Conservation (phyloP, 2,888 invertebrate species). For the Chrysolina haemoptera region DNA sequence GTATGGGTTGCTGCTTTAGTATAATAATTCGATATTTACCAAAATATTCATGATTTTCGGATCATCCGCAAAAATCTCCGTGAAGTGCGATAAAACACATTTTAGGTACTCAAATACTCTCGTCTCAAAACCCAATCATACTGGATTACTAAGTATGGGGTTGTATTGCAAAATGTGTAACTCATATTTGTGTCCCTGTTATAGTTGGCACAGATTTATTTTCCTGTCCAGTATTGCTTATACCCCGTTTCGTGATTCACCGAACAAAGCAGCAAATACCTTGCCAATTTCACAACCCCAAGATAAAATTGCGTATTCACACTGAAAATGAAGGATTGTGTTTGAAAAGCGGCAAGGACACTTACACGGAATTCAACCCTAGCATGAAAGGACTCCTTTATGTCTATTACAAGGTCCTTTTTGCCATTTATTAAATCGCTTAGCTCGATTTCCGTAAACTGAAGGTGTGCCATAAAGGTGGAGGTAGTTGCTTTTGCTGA, state of each 20-base stretch:
- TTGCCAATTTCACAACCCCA: conserved; percentile 10
- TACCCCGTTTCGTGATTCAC: background rate
- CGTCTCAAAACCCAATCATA: too few relatives aligned
- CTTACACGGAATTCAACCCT: conserved; percentile 44
- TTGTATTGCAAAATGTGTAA: too few relatives aligned
- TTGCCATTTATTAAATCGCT: conserved; percentile 56
- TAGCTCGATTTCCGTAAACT: conserved; percentile 60
- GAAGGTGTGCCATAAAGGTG: conserved; percentile 60
- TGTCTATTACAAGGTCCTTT: conserved; percentile 54
- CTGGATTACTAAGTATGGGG: too few relatives aligned
- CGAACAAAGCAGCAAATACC: background rate
- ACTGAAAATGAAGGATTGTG: conserved; percentile 3
- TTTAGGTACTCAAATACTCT: too few relatives aligned
- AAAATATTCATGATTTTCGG: too few relatives aligned
- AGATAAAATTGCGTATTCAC: conserved; percentile 5
- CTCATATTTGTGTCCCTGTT: too few relatives aligned
- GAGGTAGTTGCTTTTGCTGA: conserved; percentile 61
- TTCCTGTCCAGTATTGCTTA: too few relatives aligned
- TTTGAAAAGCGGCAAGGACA: conserved; percentile 42
- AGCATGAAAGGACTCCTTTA: conserved; percentile 52
- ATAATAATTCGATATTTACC: too few relatives aligned
- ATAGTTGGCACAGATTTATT: too few relatives aligned
- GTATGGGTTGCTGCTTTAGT: too few relatives aligned
- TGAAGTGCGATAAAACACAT: too few relatives aligned
- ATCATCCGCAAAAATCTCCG: too few relatives aligned